Conservation (phyloP, 2,113 vertebrate species). For the Haemorhous mexicanus region DNA sequence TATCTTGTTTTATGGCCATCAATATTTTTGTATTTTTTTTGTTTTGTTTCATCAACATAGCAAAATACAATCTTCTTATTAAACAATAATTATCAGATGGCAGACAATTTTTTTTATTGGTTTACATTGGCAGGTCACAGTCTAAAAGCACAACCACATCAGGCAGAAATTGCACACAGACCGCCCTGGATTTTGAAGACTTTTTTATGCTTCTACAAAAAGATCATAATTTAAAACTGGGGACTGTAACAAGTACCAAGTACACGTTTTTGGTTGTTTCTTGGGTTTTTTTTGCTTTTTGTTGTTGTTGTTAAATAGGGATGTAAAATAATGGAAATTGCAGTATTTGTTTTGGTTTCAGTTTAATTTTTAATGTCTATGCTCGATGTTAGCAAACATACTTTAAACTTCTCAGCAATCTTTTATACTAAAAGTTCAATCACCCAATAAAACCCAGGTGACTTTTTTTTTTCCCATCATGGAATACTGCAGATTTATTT, state of each 20-base stretch:
- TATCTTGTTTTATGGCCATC: slow-evolving; percentile 53
- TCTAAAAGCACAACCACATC: slow-evolving; percentile 66
- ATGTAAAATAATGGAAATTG: slow-evolving; percentile 23
- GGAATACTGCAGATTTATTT: slow-evolving; percentile 29
- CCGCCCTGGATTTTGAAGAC: slow-evolving; percentile 72
- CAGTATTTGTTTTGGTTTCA: background rate
- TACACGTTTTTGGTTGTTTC: background rate
- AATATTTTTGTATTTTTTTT: slow-evolving; percentile 51
- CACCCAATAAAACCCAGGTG: background rate
- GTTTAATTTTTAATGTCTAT: background rate
- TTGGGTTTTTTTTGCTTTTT: rapidly evolving
- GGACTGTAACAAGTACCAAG: background rate
- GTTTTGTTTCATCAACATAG: slow-evolving; percentile 59
- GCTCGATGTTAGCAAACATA: background rate
- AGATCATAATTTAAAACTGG: slow-evolving; percentile 2
- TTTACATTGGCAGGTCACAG: slow-evolving; percentile 69
- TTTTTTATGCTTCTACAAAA: slow-evolving; percentile 39
- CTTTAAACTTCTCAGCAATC: background rate
- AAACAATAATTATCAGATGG: slow-evolving; percentile 71
- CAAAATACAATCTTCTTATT: slow-evolving; percentile 69
- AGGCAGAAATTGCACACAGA: slow-evolving; percentile 70
- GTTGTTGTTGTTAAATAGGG: background rate
- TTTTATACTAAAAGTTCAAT: background rate
- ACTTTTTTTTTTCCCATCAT: background rate
- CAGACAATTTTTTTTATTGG: slow-evolving; percentile 68